A percentile compares a stretch with the other conserved stretches of the same genome.
phyloP scores from a whole-genome alignment of 1,140 invertebrate genomes.

The Sycobia sp. region DNA sequence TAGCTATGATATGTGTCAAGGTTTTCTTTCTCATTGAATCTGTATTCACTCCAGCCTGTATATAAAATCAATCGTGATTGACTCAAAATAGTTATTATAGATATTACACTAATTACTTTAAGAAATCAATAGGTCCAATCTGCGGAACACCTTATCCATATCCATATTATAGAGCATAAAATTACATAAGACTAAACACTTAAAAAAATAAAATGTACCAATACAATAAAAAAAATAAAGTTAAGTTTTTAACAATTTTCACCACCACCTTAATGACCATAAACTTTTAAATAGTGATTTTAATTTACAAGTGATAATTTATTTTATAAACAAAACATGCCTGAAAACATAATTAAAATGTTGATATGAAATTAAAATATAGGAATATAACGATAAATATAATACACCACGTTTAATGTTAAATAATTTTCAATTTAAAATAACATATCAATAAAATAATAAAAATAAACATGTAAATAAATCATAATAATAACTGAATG shows the following conservation, averaged over 20 bases:
- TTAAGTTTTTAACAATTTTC: conserved; percentile 17
- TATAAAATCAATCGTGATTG: conserved; percentile 10
- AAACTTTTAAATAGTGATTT: background rate
- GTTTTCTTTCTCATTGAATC: conserved; percentile 27
- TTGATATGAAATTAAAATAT: conserved; percentile 7
- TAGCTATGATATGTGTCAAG: conserved; percentile 43
- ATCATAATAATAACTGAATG: background rate
- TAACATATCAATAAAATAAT: no score
- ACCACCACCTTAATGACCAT: conserved; percentile 35
- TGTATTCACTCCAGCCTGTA: conserved; percentile 4
- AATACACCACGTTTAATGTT: no score
- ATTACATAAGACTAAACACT: background rate
- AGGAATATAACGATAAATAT: background rate
- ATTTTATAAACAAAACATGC: conserved; percentile 2
- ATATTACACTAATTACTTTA: conserved; percentile 4
- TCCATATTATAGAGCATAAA: background rate
- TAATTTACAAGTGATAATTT: conserved; percentile 25
- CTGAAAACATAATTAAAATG: background rate
- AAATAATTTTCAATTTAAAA: no score
- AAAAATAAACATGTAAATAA: background rate
- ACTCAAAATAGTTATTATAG: background rate
- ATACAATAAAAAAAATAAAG: background rate
- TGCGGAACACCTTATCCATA: background rate
- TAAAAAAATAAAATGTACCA: background rate
- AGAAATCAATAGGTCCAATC: background rate